These are phyloP conservation scores for Paraplagusia blochii DNA, from an alignment of 2,113 vertebrate genomes.

Conservation along the genomic window DNA sequence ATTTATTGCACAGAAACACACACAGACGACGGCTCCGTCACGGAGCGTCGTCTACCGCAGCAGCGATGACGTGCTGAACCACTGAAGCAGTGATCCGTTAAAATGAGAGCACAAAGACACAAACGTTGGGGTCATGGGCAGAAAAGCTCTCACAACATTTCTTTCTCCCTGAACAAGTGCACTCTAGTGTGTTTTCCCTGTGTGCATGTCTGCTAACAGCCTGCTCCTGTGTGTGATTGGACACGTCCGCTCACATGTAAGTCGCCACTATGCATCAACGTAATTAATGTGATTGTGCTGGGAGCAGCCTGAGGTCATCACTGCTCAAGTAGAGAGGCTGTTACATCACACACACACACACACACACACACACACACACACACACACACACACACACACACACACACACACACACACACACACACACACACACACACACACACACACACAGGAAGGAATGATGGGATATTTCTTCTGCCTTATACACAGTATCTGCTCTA, in stretches of 20 bases:
- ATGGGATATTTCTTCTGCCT: conserved; percentile 10
- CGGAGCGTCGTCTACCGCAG: background rate
- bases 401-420: no score
- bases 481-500: conserved; percentile 5
- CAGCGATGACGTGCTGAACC: background rate
- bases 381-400: no score
- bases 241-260: conserved; percentile 59
- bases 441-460: no score
- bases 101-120: conserved; percentile 16
- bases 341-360: conserved; percentile 52
- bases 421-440: no score
- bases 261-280: conserved; percentile 65
- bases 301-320: conserved; percentile 56
- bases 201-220: conserved; percentile 43
- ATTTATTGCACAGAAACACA: no score
- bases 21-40: no score
- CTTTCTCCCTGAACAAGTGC: background rate
- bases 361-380: no score
- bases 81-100: conserved; percentile 32
- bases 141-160: background rate
- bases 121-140: background rate
- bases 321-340: conserved; percentile 54
- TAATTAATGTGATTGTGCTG: conserved; percentile 66
- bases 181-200: background rate
- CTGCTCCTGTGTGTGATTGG: conserved; percentile 50